Percentiles rank a stretch among this genome's conserved stretches.
phyloP scores from a whole-genome alignment of 2,113 vertebrate species.

The mouse (Mus musculus) region GRCm39 chr19:26786501-26787000 shows the following conservation, averaged over 20 bases:
- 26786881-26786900: neutral
- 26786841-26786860: neutral
- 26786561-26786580: neutral
- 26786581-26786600: neutral
- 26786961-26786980: neutral
- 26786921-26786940: neutral
- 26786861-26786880: neutral
- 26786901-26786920: neutral
- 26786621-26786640: neutral
- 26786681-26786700: neutral
- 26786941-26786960: neutral
- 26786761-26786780: neutral
- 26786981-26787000: neutral
- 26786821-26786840: neutral
- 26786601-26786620: neutral
- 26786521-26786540: neutral
- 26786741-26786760: too few relatives aligned
- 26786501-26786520: neutral
- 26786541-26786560: neutral
- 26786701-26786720: neutral
- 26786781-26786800: neutral
- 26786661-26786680: neutral
- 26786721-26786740: too few relatives aligned
- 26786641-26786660: neutral
- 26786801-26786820: neutral